Percentiles rank a stretch among this genome's conserved stretches.
phyloP scores from a whole-genome alignment of 1,140 invertebrate species.

The Panagrolaimus sp. region DNA sequence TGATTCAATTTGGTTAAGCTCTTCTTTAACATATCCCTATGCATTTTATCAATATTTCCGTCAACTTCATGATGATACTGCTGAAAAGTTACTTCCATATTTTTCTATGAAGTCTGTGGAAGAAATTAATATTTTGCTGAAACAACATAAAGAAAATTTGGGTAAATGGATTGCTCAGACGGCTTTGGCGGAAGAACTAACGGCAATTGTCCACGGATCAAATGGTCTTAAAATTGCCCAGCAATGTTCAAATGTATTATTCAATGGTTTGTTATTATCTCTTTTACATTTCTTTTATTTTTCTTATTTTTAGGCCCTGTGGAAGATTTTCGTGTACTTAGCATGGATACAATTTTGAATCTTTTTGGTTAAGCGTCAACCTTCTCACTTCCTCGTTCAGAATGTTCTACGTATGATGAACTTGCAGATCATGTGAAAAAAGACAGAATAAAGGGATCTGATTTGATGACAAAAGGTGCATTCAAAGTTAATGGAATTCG shows the following conservation, averaged over 20 bases:
- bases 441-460: constrained; percentile 27
- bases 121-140: constrained; percentile 33
- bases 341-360: constrained; percentile 21
- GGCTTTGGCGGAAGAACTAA: constrained; percentile 52
- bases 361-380: constrained; percentile 43
- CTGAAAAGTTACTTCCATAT: constrained; percentile 36
- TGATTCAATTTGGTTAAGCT: constrained; percentile 75
- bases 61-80: constrained; percentile 52
- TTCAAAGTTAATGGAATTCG: constrained; percentile 48
- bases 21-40: constrained; percentile 76
- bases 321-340: constrained; percentile 32
- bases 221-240: constrained; percentile 41
- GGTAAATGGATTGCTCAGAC: constrained; percentile 55
- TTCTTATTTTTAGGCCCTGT: constrained; percentile 24
- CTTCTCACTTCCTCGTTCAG: constrained; percentile 20
- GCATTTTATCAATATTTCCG: constrained; percentile 75
- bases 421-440: constrained; percentile 39
- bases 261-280: constrained; percentile 39
- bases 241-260: constrained; percentile 48
- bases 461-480: constrained; percentile 43
- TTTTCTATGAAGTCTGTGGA: constrained; percentile 39
- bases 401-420: constrained; percentile 40
- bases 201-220: constrained; percentile 47
- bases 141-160: constrained; percentile 41
- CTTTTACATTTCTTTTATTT: neutral